Percentiles rank a stretch among this genome's conserved stretches.
Evolutionary conservation across 64 coral and sea anemone species (phyloP).

Genomic region (Dendrophyllia cribrosa): DNA sequence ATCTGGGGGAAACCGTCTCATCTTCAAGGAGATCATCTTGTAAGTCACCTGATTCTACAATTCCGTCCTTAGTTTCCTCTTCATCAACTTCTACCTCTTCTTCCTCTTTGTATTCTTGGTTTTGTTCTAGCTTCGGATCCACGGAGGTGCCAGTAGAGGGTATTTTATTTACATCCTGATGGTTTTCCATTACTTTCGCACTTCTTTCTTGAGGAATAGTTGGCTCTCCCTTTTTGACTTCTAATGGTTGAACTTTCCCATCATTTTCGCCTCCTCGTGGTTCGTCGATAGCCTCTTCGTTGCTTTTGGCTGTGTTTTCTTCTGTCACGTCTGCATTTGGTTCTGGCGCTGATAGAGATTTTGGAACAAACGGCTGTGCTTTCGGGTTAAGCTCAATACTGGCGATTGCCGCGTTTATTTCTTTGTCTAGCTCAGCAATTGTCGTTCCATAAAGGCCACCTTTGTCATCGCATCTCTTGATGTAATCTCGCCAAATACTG

Average conservation of each 20-base stretch:
- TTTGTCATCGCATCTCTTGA: slow-evolving; percentile 52
- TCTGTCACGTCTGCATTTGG: not conserved
- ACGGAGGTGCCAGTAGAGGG: not conserved
- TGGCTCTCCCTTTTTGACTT: not conserved
- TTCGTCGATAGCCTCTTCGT: not conserved
- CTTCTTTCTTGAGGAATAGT: not conserved
- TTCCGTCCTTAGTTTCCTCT: not conserved
- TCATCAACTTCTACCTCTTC: not conserved
- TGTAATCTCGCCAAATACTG: slow-evolving; percentile 72
- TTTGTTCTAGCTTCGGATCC: not conserved
- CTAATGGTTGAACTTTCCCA: no score
- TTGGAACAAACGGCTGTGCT: slow-evolving; percentile 45
- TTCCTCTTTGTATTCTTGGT: not conserved
- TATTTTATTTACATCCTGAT: not conserved
- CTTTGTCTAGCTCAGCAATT: slow-evolving; percentile 35
- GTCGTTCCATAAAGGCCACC: slow-evolving; percentile 50
- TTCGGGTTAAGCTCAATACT: slow-evolving; percentile 45
- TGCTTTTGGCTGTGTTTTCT: not conserved
- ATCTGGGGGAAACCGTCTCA: slow-evolving; percentile 52
- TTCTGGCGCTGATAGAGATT: not conserved
- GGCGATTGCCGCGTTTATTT: slow-evolving; percentile 31
- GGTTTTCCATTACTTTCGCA: not conserved
- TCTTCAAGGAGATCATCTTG: slow-evolving; percentile 60
- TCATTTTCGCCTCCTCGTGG: not conserved
- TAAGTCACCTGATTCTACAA: not conserved